Conservation (phyloP, 2,888 invertebrate species). For the Steinernema hermaphroditum region DNA sequence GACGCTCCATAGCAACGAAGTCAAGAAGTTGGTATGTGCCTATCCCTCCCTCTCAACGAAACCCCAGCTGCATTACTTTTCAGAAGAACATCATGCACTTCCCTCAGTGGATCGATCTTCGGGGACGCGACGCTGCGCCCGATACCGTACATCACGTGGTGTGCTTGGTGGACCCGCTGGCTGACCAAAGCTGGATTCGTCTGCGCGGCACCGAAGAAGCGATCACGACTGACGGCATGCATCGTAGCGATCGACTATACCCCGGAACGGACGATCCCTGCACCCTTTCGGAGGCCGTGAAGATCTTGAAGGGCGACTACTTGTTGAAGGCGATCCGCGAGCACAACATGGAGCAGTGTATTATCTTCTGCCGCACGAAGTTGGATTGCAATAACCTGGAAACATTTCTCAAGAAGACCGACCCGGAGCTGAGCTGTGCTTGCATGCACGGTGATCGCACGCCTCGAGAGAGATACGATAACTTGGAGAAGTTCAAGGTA, state of each 20-base stretch:
- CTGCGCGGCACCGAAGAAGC: slow-evolving; percentile 68
- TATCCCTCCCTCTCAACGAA: neutral
- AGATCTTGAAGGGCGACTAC: slow-evolving; percentile 95
- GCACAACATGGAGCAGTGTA: slow-evolving; percentile 91
- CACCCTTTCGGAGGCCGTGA: slow-evolving; percentile 90
- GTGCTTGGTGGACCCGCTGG: slow-evolving; percentile 79
- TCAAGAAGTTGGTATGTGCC: slow-evolving; percentile 85
- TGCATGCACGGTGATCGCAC: slow-evolving; percentile 95
- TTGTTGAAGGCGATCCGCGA: slow-evolving; percentile 83
- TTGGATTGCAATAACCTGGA: slow-evolving; percentile 97
- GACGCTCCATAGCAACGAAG: slow-evolving; percentile 94
- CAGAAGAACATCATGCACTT: slow-evolving; percentile 80
- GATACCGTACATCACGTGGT: slow-evolving; percentile 98
- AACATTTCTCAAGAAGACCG: slow-evolving; percentile 73
- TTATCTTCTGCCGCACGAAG: slow-evolving; percentile 97
- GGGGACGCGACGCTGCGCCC: slow-evolving; percentile 96
- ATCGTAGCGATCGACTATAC: slow-evolving; percentile 80
- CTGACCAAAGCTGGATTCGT: slow-evolving; percentile 80
- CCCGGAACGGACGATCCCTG: slow-evolving; percentile 74
- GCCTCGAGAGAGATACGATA: slow-evolving; percentile 85
- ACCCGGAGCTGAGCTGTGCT: slow-evolving; percentile 71
- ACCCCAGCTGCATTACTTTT: too few relatives aligned
- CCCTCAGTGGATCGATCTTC: slow-evolving; percentile 98
- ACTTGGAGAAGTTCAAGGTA: slow-evolving; percentile 86
- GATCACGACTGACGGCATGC: slow-evolving; percentile 81